Conservation (phyloP, 2,797 vertebrate genomes). For the Denticeps clupeoides region DNA sequence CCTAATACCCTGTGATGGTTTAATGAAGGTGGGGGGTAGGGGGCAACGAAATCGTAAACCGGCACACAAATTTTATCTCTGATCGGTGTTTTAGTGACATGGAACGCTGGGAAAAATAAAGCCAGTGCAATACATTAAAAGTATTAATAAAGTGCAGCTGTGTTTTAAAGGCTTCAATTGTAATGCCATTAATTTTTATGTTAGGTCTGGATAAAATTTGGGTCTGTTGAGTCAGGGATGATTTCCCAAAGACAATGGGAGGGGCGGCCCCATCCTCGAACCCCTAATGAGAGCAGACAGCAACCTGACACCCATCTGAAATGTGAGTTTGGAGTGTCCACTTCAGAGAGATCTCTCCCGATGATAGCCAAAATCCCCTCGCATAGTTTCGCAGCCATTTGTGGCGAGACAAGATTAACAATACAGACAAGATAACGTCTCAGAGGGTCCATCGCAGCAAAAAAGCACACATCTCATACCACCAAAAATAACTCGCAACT, state of each 20-base stretch:
- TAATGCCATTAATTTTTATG: background rate
- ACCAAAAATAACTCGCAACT: too few relatives aligned
- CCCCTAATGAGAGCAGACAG: conserved; percentile 9
- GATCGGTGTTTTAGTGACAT: too few relatives aligned
- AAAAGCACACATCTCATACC: too few relatives aligned
- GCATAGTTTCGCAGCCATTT: conserved; percentile 1
- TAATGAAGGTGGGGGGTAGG: too few relatives aligned
- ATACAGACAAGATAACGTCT: conserved; percentile 1
- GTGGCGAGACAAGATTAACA: conserved; percentile 2
- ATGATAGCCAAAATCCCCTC: conserved; percentile 11
- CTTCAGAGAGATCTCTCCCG: conserved; percentile 13
- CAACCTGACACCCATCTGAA: conserved; percentile 8
- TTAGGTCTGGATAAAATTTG: conserved; percentile 3
- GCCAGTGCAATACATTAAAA: too few relatives aligned
- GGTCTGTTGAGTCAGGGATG: background rate
- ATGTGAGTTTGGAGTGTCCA: conserved; percentile 16
- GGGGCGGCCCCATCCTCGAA: background rate
- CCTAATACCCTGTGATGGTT: conserved; percentile 3
- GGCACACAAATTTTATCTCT: too few relatives aligned
- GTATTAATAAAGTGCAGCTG: too few relatives aligned
- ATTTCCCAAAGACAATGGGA: conserved; percentile 1
- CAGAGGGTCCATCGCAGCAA: background rate
- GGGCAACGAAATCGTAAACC: too few relatives aligned
- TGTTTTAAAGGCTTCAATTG: background rate
- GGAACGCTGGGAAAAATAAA: too few relatives aligned